Evolutionary conservation across 2,888 invertebrate genomes (phyloP).

Genomic region (Ophion costatus): DNA sequence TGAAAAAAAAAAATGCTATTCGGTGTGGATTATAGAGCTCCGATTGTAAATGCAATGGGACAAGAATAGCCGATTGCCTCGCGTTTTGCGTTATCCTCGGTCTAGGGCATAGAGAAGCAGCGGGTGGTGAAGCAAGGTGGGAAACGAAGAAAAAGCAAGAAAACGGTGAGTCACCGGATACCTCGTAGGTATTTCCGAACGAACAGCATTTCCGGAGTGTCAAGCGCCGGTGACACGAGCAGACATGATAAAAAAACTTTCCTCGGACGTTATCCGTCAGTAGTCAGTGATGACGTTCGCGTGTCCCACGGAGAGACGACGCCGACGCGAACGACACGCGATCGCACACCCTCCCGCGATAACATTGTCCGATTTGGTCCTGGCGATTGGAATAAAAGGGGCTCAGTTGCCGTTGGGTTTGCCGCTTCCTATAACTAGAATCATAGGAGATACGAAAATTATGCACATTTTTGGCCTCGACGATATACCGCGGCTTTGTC

Average conservation of each 20-base stretch:
- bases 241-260: no score
- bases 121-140: no score
- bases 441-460: constrained; percentile 15
- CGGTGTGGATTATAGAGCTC: no score
- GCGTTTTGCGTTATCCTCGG: no score
- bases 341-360: neutral
- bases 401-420: constrained; percentile 51
- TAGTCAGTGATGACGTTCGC: neutral
- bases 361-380: constrained; percentile 23
- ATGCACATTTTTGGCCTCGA: constrained; percentile 16
- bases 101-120: no score
- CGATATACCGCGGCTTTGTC: neutral
- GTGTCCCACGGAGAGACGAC: neutral
- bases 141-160: no score
- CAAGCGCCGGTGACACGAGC: neutral
- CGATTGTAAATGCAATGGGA: no score
- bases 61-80: no score
- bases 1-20: no score
- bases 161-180: no score
- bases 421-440: constrained; percentile 63
- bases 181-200: no score
- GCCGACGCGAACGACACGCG: neutral
- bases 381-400: constrained; percentile 51
- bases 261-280: neutral
- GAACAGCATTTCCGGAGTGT: neutral